Evolutionary conservation across 1,140 invertebrate species (phyloP).

Genomic region (Drosophila dunni): DNA sequence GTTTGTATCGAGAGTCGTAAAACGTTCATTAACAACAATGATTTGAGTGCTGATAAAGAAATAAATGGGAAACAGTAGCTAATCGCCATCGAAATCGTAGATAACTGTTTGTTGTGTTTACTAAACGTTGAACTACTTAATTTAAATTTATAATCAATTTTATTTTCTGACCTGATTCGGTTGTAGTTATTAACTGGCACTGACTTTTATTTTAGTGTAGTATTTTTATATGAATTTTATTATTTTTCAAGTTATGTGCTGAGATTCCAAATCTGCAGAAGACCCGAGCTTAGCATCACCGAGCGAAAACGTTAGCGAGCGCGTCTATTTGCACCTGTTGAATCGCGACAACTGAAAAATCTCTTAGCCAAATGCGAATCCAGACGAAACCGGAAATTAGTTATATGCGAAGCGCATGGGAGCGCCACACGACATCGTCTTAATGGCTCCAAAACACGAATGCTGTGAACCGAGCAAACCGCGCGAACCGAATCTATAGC

Average conservation of each 20-base stretch:
- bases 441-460: constrained; percentile 30
- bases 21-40: constrained; percentile 1
- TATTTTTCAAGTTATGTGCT: neutral
- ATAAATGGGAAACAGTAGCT: neutral
- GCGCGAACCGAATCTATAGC: neutral
- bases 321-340: constrained; percentile 41
- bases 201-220: too few relatives aligned
- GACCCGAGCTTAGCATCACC: neutral
- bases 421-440: constrained; percentile 30
- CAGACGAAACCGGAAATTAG: constrained; percentile 41
- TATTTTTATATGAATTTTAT: too few relatives aligned
- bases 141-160: neutral
- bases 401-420: constrained; percentile 13
- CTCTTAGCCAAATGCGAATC: constrained; percentile 15
- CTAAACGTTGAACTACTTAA: neutral
- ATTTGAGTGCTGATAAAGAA: constrained; percentile 1
- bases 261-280: neutral
- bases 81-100: constrained; percentile 1
- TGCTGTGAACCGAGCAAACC: constrained; percentile 14
- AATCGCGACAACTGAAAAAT: constrained; percentile 33
- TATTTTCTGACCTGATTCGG: neutral
- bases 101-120: neutral
- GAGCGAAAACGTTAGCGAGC: neutral
- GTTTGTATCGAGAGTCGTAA: constrained; percentile 7
- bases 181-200: too few relatives aligned